Conservation (phyloP, 2,797 vertebrate species). For the Carapus acus region DNA sequence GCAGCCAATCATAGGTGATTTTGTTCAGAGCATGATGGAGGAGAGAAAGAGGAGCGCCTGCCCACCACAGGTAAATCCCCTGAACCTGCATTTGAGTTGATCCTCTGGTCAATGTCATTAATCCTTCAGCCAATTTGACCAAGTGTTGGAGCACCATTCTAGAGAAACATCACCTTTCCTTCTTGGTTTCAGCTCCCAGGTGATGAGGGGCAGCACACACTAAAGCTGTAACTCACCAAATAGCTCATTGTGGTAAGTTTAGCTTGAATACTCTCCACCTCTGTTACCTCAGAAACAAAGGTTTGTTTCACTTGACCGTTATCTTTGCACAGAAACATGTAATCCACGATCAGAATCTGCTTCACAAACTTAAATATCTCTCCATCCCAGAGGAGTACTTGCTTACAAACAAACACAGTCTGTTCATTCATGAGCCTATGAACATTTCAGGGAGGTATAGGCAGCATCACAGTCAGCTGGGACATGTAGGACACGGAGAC, state of each 20-base stretch:
- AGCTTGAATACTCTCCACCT: no score
- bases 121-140: slow-evolving; percentile 39
- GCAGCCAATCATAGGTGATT: slow-evolving; percentile 67
- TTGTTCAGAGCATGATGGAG: slow-evolving; percentile 64
- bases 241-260: slow-evolving; percentile 59
- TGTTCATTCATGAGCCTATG: no score
- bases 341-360: no score
- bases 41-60: slow-evolving; percentile 60
- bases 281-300: no score
- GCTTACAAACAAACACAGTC: no score
- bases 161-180: slow-evolving; percentile 25
- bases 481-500: no score
- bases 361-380: no score
- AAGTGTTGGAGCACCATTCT: slow-evolving; percentile 18
- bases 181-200: slow-evolving; percentile 38
- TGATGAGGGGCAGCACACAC: slow-evolving; percentile 39
- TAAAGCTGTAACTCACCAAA: slow-evolving; percentile 27
- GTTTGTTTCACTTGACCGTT: no score
- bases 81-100: slow-evolving; percentile 48
- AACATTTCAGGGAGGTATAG: no score
- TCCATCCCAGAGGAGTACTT: no score
- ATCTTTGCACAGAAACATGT: no score
- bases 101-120: slow-evolving; percentile 31
- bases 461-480: no score
- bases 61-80: slow-evolving; percentile 63